Percentiles rank a stretch among this genome's conserved stretches.
These are phyloP conservation scores for Megalops atlanticus DNA, from an alignment of 2,113 vertebrate genomes.

Conservation along the genomic window DNA sequence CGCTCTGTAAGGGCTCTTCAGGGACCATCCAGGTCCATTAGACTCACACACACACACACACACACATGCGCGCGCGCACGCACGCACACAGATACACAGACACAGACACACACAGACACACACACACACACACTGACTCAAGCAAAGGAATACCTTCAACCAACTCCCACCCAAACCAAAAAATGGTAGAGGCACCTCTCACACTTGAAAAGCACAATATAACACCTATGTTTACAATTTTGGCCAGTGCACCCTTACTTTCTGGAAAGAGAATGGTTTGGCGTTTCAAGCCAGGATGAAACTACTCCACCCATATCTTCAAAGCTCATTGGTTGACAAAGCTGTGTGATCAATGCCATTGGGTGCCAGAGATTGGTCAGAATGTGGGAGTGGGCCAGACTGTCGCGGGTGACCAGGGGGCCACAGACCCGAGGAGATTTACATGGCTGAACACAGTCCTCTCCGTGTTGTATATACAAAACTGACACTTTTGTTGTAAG, in stretches of 20 bases:
- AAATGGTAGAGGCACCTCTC: not conserved
- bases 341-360: not conserved
- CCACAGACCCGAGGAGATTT: slow-evolving; percentile 8
- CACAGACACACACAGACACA: slow-evolving; percentile 15
- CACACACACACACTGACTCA: not conserved
- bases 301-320: not conserved
- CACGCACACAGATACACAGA: slow-evolving; percentile 51
- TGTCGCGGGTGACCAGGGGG: slow-evolving; percentile 27
- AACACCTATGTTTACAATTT: not conserved
- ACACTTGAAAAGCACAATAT: slow-evolving; percentile 11
- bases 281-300: not conserved
- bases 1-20: slow-evolving; percentile 70
- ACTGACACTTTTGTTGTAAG: slow-evolving; percentile 37
- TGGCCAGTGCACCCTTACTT: not conserved
- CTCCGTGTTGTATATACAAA: slow-evolving; percentile 35
- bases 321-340: slow-evolving; percentile 6
- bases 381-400: not conserved
- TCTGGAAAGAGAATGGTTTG: not conserved
- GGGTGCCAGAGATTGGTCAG: not conserved
- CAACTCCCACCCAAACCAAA: slow-evolving; percentile 1
- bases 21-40: slow-evolving; percentile 67
- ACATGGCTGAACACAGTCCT: not conserved
- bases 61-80: slow-evolving; percentile 13
- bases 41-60: slow-evolving; percentile 56
- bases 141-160: not conserved